Percentiles rank a stretch among this genome's conserved stretches.
These are phyloP conservation scores for Chaunax sp. DNA, from an alignment of 2,797 vertebrate genomes.

Conservation along the genomic window DNA sequence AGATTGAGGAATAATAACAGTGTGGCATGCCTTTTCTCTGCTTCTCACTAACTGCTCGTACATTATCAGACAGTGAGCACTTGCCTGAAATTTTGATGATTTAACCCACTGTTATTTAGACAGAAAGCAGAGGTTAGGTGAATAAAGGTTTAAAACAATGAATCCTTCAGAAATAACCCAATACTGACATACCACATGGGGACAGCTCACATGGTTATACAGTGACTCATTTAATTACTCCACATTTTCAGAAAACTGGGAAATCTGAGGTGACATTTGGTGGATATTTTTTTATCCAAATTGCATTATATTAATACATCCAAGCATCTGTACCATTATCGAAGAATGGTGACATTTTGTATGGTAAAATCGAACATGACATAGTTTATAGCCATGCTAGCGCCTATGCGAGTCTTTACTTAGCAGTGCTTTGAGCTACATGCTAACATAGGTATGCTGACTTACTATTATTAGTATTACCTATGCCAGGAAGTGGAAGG, in stretches of 20 bases:
- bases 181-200: slow-evolving; percentile 2
- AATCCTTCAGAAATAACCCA: slow-evolving; percentile 1
- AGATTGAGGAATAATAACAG: slow-evolving; percentile 54
- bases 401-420: too few species aligned
- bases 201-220: slow-evolving; percentile 22
- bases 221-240: slow-evolving; percentile 30
- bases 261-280: slow-evolving; percentile 1
- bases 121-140: slow-evolving; percentile 2
- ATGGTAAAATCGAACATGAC: too few species aligned
- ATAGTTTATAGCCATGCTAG: too few species aligned
- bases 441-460: too few species aligned
- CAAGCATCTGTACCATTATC: neutral
- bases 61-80: slow-evolving; percentile 41
- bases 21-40: slow-evolving; percentile 28
- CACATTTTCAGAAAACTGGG: slow-evolving; percentile 18
- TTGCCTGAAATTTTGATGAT: slow-evolving; percentile 40
- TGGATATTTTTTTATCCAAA: slow-evolving; percentile 25
- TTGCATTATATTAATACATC: neutral
- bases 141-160: slow-evolving; percentile 6
- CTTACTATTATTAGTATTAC: too few species aligned
- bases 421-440: too few species aligned
- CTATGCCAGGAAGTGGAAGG: too few species aligned
- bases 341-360: too few species aligned
- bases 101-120: slow-evolving; percentile 35
- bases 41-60: slow-evolving; percentile 29